These are phyloP conservation scores for Sturnus vulgaris DNA, from an alignment of 2,113 vertebrate species.

Conservation along the genomic window DNA sequence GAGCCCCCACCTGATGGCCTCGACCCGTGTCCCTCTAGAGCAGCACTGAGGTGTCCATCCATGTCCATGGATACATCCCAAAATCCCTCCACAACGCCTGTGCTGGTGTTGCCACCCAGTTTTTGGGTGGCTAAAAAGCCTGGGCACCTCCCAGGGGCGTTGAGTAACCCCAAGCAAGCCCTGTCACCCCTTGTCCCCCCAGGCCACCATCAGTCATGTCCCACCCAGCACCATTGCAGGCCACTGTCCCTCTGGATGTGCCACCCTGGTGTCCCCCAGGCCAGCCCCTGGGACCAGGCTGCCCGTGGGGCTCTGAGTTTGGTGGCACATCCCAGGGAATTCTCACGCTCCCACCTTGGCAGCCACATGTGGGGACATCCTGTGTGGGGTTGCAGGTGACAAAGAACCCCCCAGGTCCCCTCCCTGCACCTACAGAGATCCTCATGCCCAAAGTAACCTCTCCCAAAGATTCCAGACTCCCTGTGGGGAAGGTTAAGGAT, in stretches of 20 bases:
- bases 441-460: not conserved
- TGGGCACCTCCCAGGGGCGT: rapidly evolving
- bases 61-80: not conserved
- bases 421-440: not conserved
- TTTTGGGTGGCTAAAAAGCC: not conserved
- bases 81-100: not conserved
- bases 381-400: not conserved
- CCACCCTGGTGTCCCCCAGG: not conserved
- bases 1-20: not conserved
- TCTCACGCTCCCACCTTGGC: not conserved
- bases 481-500: not conserved
- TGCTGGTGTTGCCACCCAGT: rapidly evolving
- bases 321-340: not conserved
- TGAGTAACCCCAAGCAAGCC: not conserved
- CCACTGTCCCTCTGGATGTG: not conserved
- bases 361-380: not conserved
- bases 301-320: not conserved
- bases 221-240: not conserved
- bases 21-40: rapidly evolving
- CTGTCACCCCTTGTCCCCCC: not conserved
- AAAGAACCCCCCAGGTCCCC: not conserved
- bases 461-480: not conserved
- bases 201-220: not conserved
- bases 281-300: not conserved
- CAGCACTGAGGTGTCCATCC: not conserved